These are phyloP conservation scores for Glyptemys insculpta DNA, from an alignment of 2,797 vertebrate species.

Conservation along the genomic window DNA sequence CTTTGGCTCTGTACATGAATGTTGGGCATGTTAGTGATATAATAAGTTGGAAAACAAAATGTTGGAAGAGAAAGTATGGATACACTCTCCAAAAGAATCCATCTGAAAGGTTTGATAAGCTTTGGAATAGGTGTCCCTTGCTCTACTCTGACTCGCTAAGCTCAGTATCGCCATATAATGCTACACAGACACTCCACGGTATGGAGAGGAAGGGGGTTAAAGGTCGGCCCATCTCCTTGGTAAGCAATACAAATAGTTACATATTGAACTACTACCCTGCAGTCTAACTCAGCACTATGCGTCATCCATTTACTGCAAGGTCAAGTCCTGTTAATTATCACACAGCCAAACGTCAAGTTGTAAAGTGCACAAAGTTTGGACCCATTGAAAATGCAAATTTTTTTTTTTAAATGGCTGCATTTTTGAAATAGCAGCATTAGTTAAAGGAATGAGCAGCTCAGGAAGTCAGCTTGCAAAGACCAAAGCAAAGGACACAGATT, in stretches of 20 bases:
- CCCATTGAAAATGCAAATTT: neutral
- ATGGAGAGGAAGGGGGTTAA: neutral
- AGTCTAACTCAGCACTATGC: neutral
- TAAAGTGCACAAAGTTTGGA: constrained; percentile 5
- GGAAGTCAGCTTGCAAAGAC: constrained; percentile 1
- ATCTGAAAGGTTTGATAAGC: neutral
- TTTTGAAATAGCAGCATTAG: neutral
- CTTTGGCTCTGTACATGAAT: neutral
- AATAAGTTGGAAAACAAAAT: neutral
- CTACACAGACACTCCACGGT: neutral
- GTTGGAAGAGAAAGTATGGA: neutral
- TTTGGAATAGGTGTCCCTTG: neutral
- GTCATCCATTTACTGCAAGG: constrained; percentile 25
- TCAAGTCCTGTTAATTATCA: constrained; percentile 50
- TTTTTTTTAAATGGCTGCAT: neutral
- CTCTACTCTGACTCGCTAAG: neutral
- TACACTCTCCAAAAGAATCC: neutral
- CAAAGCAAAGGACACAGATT: neutral
- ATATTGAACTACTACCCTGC: constrained; percentile 1
- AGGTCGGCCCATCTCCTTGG: neutral
- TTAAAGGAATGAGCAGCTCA: neutral
- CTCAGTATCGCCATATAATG: neutral
- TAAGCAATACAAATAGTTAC: neutral
- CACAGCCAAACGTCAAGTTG: neutral
- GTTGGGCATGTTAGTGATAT: neutral